Conservation (phyloP, 2,888 invertebrate species). For the Clanis bilineata region DNA sequence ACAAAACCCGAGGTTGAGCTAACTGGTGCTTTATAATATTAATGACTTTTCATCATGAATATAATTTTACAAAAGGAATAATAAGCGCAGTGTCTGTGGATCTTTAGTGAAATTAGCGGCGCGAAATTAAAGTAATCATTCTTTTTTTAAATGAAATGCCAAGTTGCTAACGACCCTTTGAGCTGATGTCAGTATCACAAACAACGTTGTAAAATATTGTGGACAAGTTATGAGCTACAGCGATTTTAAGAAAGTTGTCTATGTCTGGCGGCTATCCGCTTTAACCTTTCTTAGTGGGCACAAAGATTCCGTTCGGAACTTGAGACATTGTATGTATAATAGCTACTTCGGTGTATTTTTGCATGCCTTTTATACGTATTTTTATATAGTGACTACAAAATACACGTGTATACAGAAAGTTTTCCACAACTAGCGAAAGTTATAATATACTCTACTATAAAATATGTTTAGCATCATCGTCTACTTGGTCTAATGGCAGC, state of each 20-base stretch:
- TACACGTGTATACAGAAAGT: no score
- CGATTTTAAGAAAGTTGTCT: neutral
- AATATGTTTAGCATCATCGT: no score
- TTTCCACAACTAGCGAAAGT: no score
- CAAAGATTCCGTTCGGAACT: no score
- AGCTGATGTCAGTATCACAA: slow-evolving; percentile 40
- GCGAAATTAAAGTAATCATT: slow-evolving; percentile 52
- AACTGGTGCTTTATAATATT: slow-evolving; percentile 29
- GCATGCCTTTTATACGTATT: no score
- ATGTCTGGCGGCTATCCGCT: no score
- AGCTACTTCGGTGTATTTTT: no score
- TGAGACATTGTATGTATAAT: no score
- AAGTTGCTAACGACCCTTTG: slow-evolving; percentile 61
- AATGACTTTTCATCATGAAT: slow-evolving; percentile 37
- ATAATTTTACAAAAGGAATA: slow-evolving; percentile 32
- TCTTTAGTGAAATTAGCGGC: slow-evolving; percentile 47
- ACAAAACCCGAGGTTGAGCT: slow-evolving; percentile 1
- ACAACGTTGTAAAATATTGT: slow-evolving; percentile 38
- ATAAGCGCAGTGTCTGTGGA: slow-evolving; percentile 21
- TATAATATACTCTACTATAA: no score
- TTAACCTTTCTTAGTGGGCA: neutral
- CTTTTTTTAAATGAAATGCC: slow-evolving; percentile 64
- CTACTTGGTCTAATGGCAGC: no score
- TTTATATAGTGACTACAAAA: no score
- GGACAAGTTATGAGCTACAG: slow-evolving; percentile 13